Conservation (phyloP, 2,797 vertebrate genomes). For the Nothura maculosa region DNA sequence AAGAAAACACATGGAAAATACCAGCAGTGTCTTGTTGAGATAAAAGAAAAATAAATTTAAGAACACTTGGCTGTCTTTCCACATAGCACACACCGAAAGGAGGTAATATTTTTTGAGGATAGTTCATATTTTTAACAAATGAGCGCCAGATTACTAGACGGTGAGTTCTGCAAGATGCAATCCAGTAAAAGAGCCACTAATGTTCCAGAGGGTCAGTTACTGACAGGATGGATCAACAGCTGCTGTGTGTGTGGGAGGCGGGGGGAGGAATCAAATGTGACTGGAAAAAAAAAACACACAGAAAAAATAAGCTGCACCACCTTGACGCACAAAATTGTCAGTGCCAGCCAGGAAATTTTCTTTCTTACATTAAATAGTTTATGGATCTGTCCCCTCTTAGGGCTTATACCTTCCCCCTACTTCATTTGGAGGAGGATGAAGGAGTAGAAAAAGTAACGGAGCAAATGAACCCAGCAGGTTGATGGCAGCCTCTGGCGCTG, state of each 20-base stretch:
- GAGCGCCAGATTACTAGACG: neutral
- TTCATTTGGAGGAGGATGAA: neutral
- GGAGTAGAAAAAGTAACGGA: neutral
- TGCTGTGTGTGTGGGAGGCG: neutral
- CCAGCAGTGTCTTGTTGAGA: neutral
- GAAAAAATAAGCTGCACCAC: neutral
- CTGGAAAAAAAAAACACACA: neutral
- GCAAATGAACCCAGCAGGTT: neutral
- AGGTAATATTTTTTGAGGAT: neutral
- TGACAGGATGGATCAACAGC: neutral
- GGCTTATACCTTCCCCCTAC: neutral
- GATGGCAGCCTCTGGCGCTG: neutral
- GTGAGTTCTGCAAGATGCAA: neutral
- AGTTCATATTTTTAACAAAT: neutral
- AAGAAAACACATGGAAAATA: neutral
- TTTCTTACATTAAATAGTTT: neutral
- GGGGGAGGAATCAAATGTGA: neutral
- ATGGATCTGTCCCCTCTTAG: neutral
- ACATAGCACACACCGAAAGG: neutral
- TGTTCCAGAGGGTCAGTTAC: neutral
- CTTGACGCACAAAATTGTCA: neutral
- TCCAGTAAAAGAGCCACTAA: neutral
- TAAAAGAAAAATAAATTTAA: neutral
- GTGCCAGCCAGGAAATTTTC: neutral
- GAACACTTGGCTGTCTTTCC: neutral